Evolutionary conservation across 2,797 vertebrate genomes (phyloP).

Genomic region (Adelosebastes latens): DNA sequence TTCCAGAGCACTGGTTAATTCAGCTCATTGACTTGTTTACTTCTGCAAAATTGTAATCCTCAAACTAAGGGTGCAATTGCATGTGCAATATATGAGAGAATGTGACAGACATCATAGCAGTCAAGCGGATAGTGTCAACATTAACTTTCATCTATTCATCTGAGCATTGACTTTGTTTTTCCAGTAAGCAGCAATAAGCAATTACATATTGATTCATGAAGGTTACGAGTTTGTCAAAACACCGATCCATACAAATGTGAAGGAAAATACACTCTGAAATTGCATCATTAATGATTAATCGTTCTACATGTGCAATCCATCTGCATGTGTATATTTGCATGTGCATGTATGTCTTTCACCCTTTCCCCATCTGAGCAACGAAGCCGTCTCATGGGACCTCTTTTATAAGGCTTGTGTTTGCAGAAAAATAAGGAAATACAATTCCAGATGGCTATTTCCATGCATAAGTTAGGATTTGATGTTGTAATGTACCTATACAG

Average conservation of each 20-base stretch:
- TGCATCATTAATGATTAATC: constrained; percentile 60
- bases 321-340: constrained; percentile 27
- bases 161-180: constrained; percentile 23
- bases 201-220: constrained; percentile 41
- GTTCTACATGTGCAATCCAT: constrained; percentile 24
- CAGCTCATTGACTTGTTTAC: constrained; percentile 42
- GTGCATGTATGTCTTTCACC: constrained; percentile 24
- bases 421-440: constrained; percentile 18
- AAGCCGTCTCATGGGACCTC: constrained; percentile 43
- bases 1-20: constrained; percentile 30
- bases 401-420: constrained; percentile 47
- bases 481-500: background rate
- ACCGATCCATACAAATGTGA: constrained; percentile 19
- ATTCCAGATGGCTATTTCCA: constrained; percentile 23
- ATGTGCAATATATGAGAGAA: constrained; percentile 20
- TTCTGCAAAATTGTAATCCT: constrained; percentile 45
- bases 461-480: constrained; percentile 25
- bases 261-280: constrained; percentile 24
- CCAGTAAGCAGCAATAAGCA: constrained; percentile 23
- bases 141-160: constrained; percentile 40
- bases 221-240: constrained; percentile 43
- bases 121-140: constrained; percentile 25
- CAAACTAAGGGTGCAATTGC: constrained; percentile 11
- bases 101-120: constrained; percentile 27
- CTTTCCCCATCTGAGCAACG: constrained; percentile 4